Percentiles rank a stretch among this genome's conserved stretches.
These are phyloP conservation scores for Rattus norvegicus DNA, from an alignment of 2,113 vertebrate genomes.

Conservation along the genomic window GRCr8 NC_086031.1:98349501-98350000, in stretches of 20 bases:
- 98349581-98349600: too few species aligned
- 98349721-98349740: not conserved
- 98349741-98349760: not conserved
- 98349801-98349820: too few species aligned
- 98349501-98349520: too few species aligned
- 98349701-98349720: not conserved
- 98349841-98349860: not conserved
- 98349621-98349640: not conserved
- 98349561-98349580: not conserved
- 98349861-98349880: not conserved
- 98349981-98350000: not conserved
- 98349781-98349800: not conserved
- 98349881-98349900: not conserved
- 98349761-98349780: not conserved
- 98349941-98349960: not conserved
- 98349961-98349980: not conserved
- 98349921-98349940: not conserved
- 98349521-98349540: not conserved
- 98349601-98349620: not conserved
- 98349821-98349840: not conserved
- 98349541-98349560: not conserved
- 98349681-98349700: not conserved
- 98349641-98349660: too few species aligned
- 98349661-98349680: not conserved
- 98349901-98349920: not conserved